Evolutionary conservation across 2,888 invertebrate species (phyloP), one percentile per base, ranked within the genome.

Genomic region (Boloria euphrosyne): DNA sequence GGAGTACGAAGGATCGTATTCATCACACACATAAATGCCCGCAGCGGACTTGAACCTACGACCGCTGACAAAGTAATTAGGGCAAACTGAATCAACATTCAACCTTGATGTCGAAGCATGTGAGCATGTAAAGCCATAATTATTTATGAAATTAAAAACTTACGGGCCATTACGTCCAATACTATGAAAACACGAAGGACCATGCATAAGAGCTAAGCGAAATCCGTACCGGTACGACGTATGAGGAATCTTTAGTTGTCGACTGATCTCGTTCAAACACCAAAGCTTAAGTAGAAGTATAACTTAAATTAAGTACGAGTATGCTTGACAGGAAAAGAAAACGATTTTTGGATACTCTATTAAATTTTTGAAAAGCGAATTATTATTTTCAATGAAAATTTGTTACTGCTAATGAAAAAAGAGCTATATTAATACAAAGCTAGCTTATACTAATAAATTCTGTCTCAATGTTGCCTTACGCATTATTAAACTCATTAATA

Each of bases 211-310:
- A 3, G 87, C 87, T 16, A 87, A 64, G 0, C 87, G 83, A 61
- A 87, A 88, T 2, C 85, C 87, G 66, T 86, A 86, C 46, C 86
- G 78, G 65, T 87, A 89, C 0, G 88, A 81, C 68, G 85, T 77
- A 58, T 78, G 71, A 0, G 87, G 82, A 59, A 87, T 79, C 71
- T 66, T 79, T 57, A 89, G 67, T 54, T 78, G 84, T 10, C 79
- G 79, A 72, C 83, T 78, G 22, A 89, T 75, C 70, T 86, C 82
- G 67, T 82, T 81, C 10, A 88, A 71, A 65, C 79, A 79, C 49
- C 70, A 68, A 43, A 89, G 71, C 88, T 89, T 73, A 61, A 83
- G 83, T 47, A 51, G 58, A 44, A 50, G 38, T 27, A 31, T 7
- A 16, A 59, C 27, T 16, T 49, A 16, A 2, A 16, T 49, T n/a